phyloP scores from a whole-genome alignment of 2,797 vertebrate genomes.

The Psittacula derbiana region DNA sequence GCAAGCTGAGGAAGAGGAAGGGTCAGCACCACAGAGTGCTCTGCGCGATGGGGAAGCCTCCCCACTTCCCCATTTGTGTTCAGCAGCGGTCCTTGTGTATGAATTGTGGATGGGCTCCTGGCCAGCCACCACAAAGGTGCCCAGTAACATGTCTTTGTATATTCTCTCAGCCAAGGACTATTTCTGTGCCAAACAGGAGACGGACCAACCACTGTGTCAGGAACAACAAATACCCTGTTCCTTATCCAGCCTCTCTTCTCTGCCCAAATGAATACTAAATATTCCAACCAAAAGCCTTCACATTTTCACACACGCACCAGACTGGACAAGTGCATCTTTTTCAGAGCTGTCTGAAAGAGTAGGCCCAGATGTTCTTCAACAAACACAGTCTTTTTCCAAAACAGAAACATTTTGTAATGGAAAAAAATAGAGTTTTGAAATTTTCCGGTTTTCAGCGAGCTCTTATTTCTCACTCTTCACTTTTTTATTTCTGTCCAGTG shows the following conservation, averaged over 20 bases:
- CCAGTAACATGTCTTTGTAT: slow-evolving; percentile 2
- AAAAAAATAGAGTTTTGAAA: not conserved
- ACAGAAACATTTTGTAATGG: not conserved
- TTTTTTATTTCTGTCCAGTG: not conserved
- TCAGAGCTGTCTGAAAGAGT: not conserved
- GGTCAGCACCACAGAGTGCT: not conserved
- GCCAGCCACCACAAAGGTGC: slow-evolving; percentile 29
- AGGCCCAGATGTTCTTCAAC: not conserved
- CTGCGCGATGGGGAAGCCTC: not conserved
- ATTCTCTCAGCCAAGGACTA: not conserved
- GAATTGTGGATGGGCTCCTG: not conserved
- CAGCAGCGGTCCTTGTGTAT: accelerated
- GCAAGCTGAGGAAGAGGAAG: not conserved
- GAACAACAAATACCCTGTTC: slow-evolving; percentile 45
- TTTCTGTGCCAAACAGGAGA: slow-evolving; percentile 49
- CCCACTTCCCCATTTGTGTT: not conserved
- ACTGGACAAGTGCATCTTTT: not conserved
- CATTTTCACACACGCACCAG: not conserved
- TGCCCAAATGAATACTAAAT: not conserved
- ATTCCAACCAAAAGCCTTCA: not conserved
- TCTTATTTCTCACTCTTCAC: not conserved
- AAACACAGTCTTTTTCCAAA: not conserved
- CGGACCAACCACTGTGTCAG: not conserved
- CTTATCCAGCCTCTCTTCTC: slow-evolving; percentile 1
- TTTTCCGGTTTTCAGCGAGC: not conserved